Evolutionary conservation across 2,113 vertebrate species (phyloP).

Genomic region (Ivindomyrus marchei): DNA sequence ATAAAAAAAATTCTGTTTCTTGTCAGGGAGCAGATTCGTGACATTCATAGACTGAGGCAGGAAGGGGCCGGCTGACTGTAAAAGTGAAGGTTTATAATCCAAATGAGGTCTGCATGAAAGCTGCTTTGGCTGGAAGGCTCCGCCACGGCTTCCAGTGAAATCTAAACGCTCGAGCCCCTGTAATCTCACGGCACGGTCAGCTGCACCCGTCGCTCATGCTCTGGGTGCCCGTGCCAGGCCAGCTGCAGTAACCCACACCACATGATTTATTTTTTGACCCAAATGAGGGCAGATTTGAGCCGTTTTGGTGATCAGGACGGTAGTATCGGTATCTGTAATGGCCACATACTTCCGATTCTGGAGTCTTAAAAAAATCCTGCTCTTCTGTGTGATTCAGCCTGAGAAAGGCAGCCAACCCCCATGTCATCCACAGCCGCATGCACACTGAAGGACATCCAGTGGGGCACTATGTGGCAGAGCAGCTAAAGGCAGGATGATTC

Average conservation of each 20-base stretch:
- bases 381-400: neutral
- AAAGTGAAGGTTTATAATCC: neutral
- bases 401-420: neutral
- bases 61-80: neutral
- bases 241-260: neutral
- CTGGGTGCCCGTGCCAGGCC: neutral
- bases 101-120: neutral
- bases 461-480: neutral
- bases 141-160: neutral
- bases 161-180: neutral
- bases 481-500: neutral
- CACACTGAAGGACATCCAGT: neutral
- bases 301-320: neutral
- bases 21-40: neutral
- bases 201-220: neutral
- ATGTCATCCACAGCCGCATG: neutral
- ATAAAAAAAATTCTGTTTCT: neutral
- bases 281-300: neutral
- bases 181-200: neutral
- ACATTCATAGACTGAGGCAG: neutral
- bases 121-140: neutral
- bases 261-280: conserved; percentile 1
- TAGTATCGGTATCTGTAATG: neutral
- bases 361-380: neutral
- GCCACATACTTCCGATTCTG: neutral